Evolutionary conservation across 2,797 vertebrate genomes (phyloP).

Genomic region (Enteromius unitaeniatus): DNA sequence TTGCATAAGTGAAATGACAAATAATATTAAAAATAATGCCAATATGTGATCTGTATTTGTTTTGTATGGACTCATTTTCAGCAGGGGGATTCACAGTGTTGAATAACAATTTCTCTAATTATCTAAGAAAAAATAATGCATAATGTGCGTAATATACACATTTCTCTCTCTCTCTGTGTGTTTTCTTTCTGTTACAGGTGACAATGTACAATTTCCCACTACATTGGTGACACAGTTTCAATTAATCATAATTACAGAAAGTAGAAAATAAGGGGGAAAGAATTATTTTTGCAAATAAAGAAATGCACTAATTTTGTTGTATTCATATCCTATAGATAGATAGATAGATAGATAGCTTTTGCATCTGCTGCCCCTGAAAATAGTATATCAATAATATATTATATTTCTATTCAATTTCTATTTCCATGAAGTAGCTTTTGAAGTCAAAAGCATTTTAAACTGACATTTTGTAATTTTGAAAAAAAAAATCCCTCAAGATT

Average conservation of each 20-base stretch:
- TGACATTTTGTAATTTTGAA: no score
- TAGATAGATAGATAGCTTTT: no score
- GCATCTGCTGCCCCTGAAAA: no score
- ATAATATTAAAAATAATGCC: neutral
- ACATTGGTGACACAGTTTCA: no score
- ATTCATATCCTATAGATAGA: no score
- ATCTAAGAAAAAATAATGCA: neutral
- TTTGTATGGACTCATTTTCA: neutral
- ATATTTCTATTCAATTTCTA: no score
- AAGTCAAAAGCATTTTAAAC: no score
- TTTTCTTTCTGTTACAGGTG: neutral
- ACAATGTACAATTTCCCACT: neutral
- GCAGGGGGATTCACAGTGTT: neutral
- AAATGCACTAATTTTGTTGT: neutral
- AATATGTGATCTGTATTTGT: neutral
- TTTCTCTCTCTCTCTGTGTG: no score
- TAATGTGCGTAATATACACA: no score
- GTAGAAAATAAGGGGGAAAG: neutral
- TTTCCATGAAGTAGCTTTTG: no score
- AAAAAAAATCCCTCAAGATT: neutral
- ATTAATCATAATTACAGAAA: neutral
- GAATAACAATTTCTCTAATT: neutral
- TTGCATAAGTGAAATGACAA: neutral
- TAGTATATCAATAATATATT: no score
- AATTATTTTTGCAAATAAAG: neutral